Evolutionary conservation across 2,797 vertebrate species (phyloP).

Genomic region (Pantherophis alleghaniensis): DNA sequence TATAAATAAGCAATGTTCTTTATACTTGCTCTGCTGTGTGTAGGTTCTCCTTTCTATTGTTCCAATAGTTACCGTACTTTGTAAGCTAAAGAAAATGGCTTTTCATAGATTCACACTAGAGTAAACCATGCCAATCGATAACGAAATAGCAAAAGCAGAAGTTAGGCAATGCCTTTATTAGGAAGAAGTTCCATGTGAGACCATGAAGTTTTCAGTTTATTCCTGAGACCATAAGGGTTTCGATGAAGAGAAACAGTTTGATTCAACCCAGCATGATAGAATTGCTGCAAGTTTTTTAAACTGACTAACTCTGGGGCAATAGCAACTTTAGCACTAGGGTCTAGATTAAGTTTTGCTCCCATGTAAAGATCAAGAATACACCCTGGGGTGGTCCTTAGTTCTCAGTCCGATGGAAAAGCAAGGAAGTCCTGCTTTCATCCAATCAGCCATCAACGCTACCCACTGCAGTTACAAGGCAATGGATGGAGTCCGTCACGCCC

Average conservation of each 20-base stretch:
- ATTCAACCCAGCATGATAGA: not conserved
- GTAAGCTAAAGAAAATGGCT: too few relatives aligned
- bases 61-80: too few relatives aligned
- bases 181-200: not conserved
- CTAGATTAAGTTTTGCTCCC: not conserved
- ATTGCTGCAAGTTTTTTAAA: not conserved
- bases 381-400: not conserved
- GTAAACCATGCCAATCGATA: not conserved
- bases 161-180: not conserved
- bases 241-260: not conserved
- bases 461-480: not conserved
- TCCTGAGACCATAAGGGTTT: not conserved
- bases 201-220: not conserved
- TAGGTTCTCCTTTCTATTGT: not conserved
- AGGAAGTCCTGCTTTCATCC: not conserved
- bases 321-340: not conserved
- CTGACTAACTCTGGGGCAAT: not conserved
- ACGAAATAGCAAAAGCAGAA: not conserved
- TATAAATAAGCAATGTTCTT: not conserved
- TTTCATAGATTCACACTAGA: not conserved
- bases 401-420: not conserved
- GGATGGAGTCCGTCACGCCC: not conserved
- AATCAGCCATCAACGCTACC: not conserved
- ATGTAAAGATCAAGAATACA: not conserved
- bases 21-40: not conserved